Conservation (phyloP, 2,113 vertebrate genomes). For the Melanerpes aurifrons region DNA sequence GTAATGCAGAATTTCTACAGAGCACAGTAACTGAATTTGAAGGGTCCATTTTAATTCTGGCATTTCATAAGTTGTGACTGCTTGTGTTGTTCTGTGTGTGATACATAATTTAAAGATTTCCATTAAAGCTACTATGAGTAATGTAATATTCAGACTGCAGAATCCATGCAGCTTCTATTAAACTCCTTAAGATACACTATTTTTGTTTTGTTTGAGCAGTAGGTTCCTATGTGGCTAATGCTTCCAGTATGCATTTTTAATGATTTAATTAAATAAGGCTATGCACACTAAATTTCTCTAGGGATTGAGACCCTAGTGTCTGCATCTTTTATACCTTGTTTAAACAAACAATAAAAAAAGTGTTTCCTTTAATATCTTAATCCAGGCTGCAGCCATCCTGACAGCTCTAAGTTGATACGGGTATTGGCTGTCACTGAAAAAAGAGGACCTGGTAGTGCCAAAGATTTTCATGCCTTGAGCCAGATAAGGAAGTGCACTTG, state of each 20-base stretch:
- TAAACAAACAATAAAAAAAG: not conserved
- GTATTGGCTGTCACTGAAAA: not conserved
- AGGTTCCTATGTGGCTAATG: not conserved
- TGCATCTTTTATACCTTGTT: not conserved
- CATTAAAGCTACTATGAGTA: not conserved
- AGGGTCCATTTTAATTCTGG: not conserved
- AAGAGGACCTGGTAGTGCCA: not conserved
- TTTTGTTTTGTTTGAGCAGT: conserved; percentile 22
- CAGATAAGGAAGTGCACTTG: not conserved
- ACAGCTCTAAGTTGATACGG: not conserved
- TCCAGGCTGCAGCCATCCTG: not conserved
- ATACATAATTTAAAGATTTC: conserved; percentile 48
- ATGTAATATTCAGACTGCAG: not conserved
- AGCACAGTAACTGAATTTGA: not conserved
- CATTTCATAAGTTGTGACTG: conserved; percentile 1
- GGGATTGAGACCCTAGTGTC: not conserved
- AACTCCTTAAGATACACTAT: not conserved
- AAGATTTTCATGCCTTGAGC: not conserved
- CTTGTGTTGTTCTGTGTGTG: not conserved
- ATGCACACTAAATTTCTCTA: not conserved
- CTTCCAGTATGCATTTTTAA: conserved; percentile 35
- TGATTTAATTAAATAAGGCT: conserved; percentile 9
- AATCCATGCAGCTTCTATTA: not conserved
- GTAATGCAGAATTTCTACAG: not conserved
- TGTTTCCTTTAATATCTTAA: not conserved